Base-by-base conservation (phyloP, 2,797 vertebrate genomes). In the Brachymystax lenok region DNA sequence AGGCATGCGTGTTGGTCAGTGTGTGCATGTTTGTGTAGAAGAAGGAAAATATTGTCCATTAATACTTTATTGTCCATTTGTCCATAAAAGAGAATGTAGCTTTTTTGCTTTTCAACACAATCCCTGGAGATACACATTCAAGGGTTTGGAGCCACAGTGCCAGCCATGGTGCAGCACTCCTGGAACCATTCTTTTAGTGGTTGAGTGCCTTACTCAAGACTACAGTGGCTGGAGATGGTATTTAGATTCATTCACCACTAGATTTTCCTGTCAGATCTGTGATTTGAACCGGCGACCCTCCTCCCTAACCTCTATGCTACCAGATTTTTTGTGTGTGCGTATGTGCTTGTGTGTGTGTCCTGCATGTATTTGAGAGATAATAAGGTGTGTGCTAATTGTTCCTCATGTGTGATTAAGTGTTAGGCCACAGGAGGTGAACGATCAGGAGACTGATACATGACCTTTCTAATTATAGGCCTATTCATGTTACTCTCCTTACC, bases 371-470 rank as follows among this genome's bases (percentile, higher is more conserved):
- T 63, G 46, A 66, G 59, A 82, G 84, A 86, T 81, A 86, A 85
- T 87, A 30, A 17, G 3, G 5, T 50, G 17, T 50, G 69, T 21
- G 35, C 17, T 17, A 19, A n/a, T 46, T 70, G 35, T 5, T 33
- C 35, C 83, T 79, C 73, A 70, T 3, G 8, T 71, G 78, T 80
- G 83, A 86, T 83, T 77, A 71, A 24, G 13, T 27, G 46, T 54
- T 13, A 86, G 90, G 87, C 84, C 84, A 82, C 85, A 88, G 81
- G 84, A 88, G 88, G 87, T 86, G 86, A 89, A 79, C 68, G 80
- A 86, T 86, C 88, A 87, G 80, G 81, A 82, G 79, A 84, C 87
- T 86, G 88, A 89, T 85, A 69, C 88, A 89, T 91, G 88, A 33
- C 81, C 87, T 88, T 82, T 83, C 84, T 70, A 54, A 56, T 56